Conservation (phyloP, 2,797 vertebrate species). For the Argya squamiceps region DNA sequence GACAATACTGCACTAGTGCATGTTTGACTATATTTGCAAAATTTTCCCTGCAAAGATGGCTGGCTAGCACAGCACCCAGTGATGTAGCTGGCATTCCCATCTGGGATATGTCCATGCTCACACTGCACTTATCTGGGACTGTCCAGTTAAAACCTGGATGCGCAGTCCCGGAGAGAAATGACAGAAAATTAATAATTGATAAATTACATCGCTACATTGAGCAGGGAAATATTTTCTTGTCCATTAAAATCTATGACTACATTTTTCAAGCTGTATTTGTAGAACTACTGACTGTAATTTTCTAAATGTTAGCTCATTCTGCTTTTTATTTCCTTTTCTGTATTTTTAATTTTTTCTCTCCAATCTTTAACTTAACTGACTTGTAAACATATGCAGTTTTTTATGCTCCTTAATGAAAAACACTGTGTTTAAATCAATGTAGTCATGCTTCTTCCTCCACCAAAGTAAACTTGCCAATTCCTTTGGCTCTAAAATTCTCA, state of each 20-base stretch:
- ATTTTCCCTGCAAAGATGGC: not conserved
- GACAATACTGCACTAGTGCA: not conserved
- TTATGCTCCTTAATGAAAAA: conserved; percentile 24
- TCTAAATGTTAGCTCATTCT: not conserved
- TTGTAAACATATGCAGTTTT: conserved; percentile 26
- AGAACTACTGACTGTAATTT: not conserved
- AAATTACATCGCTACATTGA: not conserved
- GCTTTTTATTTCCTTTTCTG: not conserved
- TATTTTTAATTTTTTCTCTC: not conserved
- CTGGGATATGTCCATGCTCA: not conserved
- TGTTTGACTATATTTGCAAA: not conserved
- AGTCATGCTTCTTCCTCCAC: conserved; percentile 22
- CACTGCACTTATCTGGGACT: not conserved
- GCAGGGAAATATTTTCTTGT: not conserved
- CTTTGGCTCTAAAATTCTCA: conserved; percentile 48
- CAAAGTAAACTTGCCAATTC: conserved; percentile 49
- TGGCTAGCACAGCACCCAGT: no score
- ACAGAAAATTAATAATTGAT: not conserved
- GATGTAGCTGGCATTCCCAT: fast-evolving
- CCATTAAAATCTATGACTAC: not conserved
- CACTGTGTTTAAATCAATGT: conserved; percentile 25
- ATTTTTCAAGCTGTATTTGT: not conserved
- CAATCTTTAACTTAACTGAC: not conserved
- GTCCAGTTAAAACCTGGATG: not conserved
- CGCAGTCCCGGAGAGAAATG: not conserved